A percentile compares a stretch with the other conserved stretches of the same genome.
Evolutionary conservation across 2,797 vertebrate species (phyloP).

Genomic region (Botia kubotai): DNA sequence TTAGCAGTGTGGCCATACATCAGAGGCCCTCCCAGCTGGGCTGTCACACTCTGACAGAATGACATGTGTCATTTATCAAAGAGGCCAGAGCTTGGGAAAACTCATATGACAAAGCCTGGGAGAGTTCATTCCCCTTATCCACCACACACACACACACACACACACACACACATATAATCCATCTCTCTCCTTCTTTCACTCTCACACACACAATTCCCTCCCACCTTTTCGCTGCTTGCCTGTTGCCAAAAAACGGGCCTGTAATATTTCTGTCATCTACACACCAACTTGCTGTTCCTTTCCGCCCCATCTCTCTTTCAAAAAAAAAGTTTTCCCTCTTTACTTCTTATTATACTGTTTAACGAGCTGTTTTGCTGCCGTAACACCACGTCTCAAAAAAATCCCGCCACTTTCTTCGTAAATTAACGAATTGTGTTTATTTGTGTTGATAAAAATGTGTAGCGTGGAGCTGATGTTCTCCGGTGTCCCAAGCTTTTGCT

Average conservation of each 20-base stretch:
- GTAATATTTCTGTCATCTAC: slow-evolving; percentile 88
- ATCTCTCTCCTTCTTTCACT: slow-evolving; percentile 55
- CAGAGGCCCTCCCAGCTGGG: slow-evolving; percentile 97
- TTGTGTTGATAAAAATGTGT: slow-evolving; percentile 42
- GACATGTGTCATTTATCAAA: slow-evolving; percentile 99
- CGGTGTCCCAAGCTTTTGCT: slow-evolving; percentile 23
- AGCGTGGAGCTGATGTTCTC: slow-evolving; percentile 17
- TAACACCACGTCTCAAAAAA: neutral
- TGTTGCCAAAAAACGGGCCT: slow-evolving; percentile 91
- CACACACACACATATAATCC: slow-evolving; percentile 66
- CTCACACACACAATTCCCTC: slow-evolving; percentile 77
- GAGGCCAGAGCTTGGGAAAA: slow-evolving; percentile 98
- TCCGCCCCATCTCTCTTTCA: slow-evolving; percentile 48
- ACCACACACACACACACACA: slow-evolving; percentile 63
- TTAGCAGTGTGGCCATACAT: slow-evolving; percentile 95
- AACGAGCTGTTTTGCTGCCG: slow-evolving; percentile 15
- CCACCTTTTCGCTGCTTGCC: slow-evolving; percentile 81
- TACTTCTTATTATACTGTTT: slow-evolving; percentile 4
- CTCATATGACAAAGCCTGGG: slow-evolving; percentile 95
- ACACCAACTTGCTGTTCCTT: slow-evolving; percentile 70
- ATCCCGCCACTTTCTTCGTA: too few relatives aligned
- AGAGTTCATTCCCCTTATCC: slow-evolving; percentile 88
- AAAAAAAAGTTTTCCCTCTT: slow-evolving; percentile 13
- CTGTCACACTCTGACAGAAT: slow-evolving; percentile 99
- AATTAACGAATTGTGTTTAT: slow-evolving; percentile 43